Evolutionary conservation across 2,888 invertebrate genomes (phyloP).

Genomic region (Drosophila dives): DNA sequence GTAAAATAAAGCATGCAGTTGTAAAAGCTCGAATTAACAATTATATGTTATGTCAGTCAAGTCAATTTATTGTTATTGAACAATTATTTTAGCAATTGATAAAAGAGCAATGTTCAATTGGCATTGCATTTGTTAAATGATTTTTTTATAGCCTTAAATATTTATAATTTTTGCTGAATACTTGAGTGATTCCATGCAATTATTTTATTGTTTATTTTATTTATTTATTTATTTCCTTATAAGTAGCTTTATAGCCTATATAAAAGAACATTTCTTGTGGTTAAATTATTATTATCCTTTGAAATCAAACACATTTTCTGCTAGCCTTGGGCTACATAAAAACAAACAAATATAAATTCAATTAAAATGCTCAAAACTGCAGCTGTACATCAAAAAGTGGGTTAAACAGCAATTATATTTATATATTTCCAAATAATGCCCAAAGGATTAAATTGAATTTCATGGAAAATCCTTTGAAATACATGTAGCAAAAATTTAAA

Average conservation of each 20-base stretch:
- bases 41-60: neutral
- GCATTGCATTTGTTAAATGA: neutral
- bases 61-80: neutral
- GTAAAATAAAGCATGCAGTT: neutral
- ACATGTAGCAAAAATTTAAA: neutral
- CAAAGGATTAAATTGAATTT: neutral
- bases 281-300: neutral
- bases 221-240: neutral
- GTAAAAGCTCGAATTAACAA: neutral
- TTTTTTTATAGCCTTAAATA: neutral
- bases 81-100: neutral
- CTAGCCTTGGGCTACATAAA: neutral
- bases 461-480: neutral
- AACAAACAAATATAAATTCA: constrained; percentile 5
- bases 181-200: neutral
- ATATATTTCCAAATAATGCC: neutral
- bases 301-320: neutral
- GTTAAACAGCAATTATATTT: neutral
- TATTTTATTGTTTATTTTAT: neutral
- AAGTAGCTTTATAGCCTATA: neutral
- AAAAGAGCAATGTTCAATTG: neutral
- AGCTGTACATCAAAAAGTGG: neutral
- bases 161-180: neutral
- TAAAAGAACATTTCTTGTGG: neutral
- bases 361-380: constrained; percentile 1